phyloP scores from a whole-genome alignment of 2,113 vertebrate genomes.

The Ceyx melanurus region DNA sequence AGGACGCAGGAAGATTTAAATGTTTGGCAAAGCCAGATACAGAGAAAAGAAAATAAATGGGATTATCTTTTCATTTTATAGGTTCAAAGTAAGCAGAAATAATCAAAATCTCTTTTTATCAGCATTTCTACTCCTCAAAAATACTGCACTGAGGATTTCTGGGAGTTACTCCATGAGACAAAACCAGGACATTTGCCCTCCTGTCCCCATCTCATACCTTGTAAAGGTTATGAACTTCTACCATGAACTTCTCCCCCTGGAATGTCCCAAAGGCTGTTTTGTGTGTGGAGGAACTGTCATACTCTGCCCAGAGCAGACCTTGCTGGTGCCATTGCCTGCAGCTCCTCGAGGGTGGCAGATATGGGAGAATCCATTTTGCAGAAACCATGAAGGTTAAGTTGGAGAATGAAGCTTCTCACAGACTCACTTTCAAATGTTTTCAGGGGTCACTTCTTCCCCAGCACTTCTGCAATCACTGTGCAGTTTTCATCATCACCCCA shows the following conservation, averaged over 20 bases:
- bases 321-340: neutral
- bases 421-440: neutral
- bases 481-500: neutral
- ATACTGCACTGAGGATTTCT: neutral
- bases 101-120: neutral
- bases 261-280: neutral
- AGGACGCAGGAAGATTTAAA: neutral
- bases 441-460: neutral
- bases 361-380: neutral
- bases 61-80: neutral
- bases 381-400: neutral
- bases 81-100: neutral
- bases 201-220: neutral
- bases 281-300: accelerated
- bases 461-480: neutral
- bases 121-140: neutral
- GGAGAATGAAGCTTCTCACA: neutral
- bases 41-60: neutral
- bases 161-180: neutral
- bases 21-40: neutral
- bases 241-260: neutral
- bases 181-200: neutral
- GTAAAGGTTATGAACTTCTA: neutral
- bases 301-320: neutral
- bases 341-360: neutral